Evolutionary conservation across 2,888 invertebrate genomes (phyloP).

Genomic region (Alloscopus bannaensis): DNA sequence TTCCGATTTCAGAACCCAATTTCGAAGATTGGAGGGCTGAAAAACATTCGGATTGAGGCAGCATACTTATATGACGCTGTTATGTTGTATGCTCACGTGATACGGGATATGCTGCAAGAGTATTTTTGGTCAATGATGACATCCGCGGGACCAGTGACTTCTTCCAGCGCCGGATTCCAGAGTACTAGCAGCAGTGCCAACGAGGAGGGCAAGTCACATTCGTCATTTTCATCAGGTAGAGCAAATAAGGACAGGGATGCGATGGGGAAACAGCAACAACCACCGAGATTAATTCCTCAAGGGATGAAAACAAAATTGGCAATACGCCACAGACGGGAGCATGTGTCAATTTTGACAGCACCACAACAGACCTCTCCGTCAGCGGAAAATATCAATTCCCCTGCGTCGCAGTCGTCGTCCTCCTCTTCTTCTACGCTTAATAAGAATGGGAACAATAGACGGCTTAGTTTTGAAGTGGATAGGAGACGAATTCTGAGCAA

Average conservation of each 20-base stretch:
- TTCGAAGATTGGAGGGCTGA: slow-evolving; percentile 83
- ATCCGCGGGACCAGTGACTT: slow-evolving; percentile 17
- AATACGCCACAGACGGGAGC: slow-evolving; percentile 53
- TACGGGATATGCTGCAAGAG: slow-evolving; percentile 44
- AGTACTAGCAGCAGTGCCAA: slow-evolving; percentile 3
- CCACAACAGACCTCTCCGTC: neutral
- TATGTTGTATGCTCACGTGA: slow-evolving; percentile 83
- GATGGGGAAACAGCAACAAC: slow-evolving; percentile 16
- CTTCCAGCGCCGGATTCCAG: neutral
- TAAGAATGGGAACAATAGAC: neutral
- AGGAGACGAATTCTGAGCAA: slow-evolving; percentile 34
- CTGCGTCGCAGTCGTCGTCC: neutral
- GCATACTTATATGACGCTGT: slow-evolving; percentile 92
- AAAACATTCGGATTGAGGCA: slow-evolving; percentile 83
- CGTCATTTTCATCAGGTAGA: slow-evolving; percentile 4
- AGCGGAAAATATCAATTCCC: too few relatives aligned
- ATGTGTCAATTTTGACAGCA: slow-evolving; percentile 44
- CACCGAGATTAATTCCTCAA: slow-evolving; percentile 50
- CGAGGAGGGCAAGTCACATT: neutral
- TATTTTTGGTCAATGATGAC: slow-evolving; percentile 74
- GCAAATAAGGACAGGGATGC: slow-evolving; percentile 11
- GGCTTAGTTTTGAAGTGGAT: slow-evolving; percentile 3
- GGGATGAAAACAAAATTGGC: slow-evolving; percentile 49
- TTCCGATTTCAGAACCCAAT: slow-evolving; percentile 92
- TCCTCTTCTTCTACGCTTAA: slow-evolving; percentile 2